Conservation (phyloP, 2,888 invertebrate species). For the Drosophila mayaguana region DNA sequence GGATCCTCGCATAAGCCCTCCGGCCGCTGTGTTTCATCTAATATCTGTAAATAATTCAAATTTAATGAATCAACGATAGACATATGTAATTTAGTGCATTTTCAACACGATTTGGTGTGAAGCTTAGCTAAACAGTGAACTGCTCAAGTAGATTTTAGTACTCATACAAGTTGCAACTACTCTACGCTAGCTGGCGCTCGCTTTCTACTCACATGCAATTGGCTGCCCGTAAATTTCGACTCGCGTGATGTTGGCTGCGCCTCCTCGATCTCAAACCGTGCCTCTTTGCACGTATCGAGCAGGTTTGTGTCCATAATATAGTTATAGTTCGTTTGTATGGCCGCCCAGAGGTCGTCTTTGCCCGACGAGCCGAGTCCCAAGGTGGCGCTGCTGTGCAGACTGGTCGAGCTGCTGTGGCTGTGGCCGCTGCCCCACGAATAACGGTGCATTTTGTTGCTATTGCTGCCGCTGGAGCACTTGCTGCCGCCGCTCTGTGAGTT, state of each 20-base stretch:
- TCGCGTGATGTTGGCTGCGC: slow-evolving; percentile 58
- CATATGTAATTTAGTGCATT: neutral
- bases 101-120: neutral
- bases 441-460: slow-evolving; percentile 86
- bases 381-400: slow-evolving; percentile 84
- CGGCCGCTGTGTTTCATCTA: slow-evolving; percentile 79
- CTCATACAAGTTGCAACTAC: neutral
- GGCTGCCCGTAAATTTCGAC: slow-evolving; percentile 49
- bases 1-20: slow-evolving; percentile 84
- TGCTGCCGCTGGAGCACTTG: slow-evolving; percentile 44
- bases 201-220: slow-evolving; percentile 45
- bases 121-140: slow-evolving; percentile 6
- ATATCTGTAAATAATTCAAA: slow-evolving; percentile 61
- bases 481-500: slow-evolving; percentile 57
- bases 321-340: slow-evolving; percentile 95
- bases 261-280: slow-evolving; percentile 83
- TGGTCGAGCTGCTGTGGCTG: slow-evolving; percentile 88
- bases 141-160: neutral
- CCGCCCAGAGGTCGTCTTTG: slow-evolving; percentile 96
- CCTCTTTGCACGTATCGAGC: slow-evolving; percentile 93
- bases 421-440: slow-evolving; percentile 92
- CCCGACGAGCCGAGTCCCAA: slow-evolving; percentile 84
- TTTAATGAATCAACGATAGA: neutral
- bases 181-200: slow-evolving; percentile 23
- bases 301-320: slow-evolving; percentile 98